phyloP scores from a whole-genome alignment of 64 coral and sea anemone genomes.

The Dendrophyllia cribrosa region DNA sequence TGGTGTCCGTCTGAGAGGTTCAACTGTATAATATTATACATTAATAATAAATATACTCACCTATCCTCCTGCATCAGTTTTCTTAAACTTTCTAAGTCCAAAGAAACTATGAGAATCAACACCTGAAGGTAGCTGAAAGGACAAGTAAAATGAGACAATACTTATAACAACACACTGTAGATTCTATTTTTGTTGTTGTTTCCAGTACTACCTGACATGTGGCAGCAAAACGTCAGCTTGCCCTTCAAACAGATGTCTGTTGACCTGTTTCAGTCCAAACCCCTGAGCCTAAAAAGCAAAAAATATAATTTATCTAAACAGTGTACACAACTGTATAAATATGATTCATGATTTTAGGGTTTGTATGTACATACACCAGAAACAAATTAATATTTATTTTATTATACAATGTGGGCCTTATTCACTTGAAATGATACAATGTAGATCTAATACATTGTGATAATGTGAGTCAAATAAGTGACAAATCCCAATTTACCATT shows the following conservation, averaged over 20 bases:
- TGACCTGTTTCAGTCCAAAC: conserved; percentile 95
- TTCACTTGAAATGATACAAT: no score
- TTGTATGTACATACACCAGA: no score
- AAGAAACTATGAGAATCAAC: conserved; percentile 85
- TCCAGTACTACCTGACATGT: conserved; percentile 79
- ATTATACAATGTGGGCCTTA: no score
- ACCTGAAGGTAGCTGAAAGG: conserved; percentile 88
- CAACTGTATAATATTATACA: no score
- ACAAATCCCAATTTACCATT: no score
- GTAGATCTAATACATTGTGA: no score
- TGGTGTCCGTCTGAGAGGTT: no score
- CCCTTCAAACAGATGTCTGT: conserved; percentile 89
- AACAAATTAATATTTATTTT: no score
- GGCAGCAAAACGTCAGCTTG: conserved; percentile 76
- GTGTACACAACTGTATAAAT: neutral
- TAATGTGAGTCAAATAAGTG: no score
- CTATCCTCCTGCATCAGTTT: conserved; percentile 80
- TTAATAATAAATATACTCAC: conserved; percentile 9
- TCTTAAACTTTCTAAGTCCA: conserved; percentile 87
- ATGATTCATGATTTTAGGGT: neutral
- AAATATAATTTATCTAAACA: neutral
- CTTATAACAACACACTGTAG: neutral
- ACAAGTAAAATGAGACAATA: neutral
- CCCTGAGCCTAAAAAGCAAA: conserved; percentile 74
- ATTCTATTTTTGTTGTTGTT: neutral